Percentiles rank a stretch among this genome's conserved stretches.
Conservation (phyloP, 2,797 vertebrate species). For the Mus minutoides region DNA sequence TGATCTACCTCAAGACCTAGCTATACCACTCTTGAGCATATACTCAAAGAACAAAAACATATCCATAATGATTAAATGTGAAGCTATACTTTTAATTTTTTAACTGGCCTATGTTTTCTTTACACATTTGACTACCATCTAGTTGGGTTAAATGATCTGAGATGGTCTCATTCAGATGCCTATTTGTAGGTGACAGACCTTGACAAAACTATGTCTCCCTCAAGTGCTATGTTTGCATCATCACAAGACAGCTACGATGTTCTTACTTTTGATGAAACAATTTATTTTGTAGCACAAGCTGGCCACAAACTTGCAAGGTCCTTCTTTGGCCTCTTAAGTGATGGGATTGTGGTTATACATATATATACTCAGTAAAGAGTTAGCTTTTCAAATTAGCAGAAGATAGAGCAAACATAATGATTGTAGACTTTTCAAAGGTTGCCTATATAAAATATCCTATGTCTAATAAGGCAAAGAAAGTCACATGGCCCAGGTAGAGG, state of each 20-base stretch:
- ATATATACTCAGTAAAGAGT: not conserved
- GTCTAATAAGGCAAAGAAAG: not conserved
- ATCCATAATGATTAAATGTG: too few relatives aligned
- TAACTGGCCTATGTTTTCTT: not conserved
- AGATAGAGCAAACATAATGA: not conserved
- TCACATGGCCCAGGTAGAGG: not conserved
- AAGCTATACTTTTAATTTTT: not conserved
- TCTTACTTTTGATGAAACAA: not conserved
- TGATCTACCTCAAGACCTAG: not conserved
- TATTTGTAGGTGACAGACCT: not conserved
- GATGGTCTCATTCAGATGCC: not conserved
- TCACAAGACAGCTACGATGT: not conserved
- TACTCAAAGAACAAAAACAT: not conserved
- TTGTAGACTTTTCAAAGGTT: not conserved
- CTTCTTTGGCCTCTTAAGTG: not conserved
- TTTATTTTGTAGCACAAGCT: not conserved
- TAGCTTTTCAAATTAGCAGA: not conserved
- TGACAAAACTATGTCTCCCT: not conserved
- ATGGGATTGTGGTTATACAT: not conserved
- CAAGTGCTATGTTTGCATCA: not conserved
- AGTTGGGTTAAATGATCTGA: not conserved
- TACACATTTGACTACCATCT: not conserved
- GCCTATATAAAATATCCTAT: not conserved
- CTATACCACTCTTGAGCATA: not conserved
- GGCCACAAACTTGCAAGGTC: too few relatives aligned